Percentiles rank a stretch among this genome's conserved stretches.
Evolutionary conservation across 2,113 vertebrate genomes (phyloP).

Genomic region (Tringa solitaria): DNA sequence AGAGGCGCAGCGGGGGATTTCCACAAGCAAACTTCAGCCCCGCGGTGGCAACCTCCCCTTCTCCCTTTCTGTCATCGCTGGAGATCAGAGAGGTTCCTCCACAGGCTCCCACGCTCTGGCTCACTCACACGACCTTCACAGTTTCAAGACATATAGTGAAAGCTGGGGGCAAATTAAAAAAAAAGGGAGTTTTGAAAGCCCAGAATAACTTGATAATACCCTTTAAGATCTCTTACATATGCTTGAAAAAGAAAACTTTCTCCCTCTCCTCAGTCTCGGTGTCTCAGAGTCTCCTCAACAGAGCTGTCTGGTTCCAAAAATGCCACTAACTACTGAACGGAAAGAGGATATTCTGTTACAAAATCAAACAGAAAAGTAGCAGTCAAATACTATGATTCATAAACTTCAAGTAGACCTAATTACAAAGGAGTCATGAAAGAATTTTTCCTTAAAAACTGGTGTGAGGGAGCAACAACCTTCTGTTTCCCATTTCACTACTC

Average conservation of each 20-base stretch:
- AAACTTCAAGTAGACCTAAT: constrained; percentile 43
- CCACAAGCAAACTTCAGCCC: not conserved
- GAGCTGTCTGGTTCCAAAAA: not conserved
- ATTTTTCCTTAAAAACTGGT: not conserved
- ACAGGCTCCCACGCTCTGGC: not conserved
- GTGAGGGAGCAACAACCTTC: not conserved
- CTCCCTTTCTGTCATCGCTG: not conserved
- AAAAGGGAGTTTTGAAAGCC: not conserved
- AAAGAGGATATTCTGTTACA: constrained; percentile 12
- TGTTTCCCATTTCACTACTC: constrained; percentile 22
- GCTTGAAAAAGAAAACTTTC: not conserved
- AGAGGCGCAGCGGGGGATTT: not conserved
- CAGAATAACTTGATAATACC: not conserved
- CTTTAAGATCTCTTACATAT: not conserved
- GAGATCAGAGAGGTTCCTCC: not conserved
- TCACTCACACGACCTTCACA: not conserved
- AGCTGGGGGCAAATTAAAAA: not conserved
- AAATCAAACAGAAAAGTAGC: constrained; percentile 12
- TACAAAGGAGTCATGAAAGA: constrained; percentile 7
- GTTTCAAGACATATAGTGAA: not conserved
- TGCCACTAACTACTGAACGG: not conserved
- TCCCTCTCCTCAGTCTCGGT: not conserved
- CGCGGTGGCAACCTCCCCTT: not conserved
- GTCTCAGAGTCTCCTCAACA: not conserved
- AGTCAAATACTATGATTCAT: constrained; percentile 31